Conservation (phyloP, 2,797 vertebrate genomes). For the Parauchenoglanis punctatus region DNA sequence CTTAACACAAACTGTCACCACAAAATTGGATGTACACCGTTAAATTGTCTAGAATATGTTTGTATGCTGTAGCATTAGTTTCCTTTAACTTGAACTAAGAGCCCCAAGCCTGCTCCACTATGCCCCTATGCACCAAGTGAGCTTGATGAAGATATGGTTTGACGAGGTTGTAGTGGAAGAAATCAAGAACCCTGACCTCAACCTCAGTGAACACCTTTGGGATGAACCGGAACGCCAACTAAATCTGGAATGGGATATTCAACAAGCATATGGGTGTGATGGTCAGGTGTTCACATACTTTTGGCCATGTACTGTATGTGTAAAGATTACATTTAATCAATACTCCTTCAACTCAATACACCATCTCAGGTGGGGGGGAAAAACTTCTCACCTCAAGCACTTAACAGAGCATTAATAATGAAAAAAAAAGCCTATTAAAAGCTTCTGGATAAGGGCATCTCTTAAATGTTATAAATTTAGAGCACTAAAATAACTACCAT, state of each 20-base stretch:
- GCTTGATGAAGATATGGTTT: too few relatives aligned
- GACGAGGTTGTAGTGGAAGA: too few relatives aligned
- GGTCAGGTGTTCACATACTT: not conserved
- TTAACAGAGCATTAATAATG: not conserved
- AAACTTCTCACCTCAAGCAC: not conserved
- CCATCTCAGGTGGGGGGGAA: not conserved
- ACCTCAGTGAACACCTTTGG: too few relatives aligned
- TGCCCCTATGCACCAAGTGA: too few relatives aligned
- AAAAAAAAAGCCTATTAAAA: not conserved
- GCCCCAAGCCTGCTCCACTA: too few relatives aligned
- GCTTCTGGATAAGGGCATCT: not conserved
- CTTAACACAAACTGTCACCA: not conserved
- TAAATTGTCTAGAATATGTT: too few relatives aligned
- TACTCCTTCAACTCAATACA: not conserved
- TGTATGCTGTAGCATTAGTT: too few relatives aligned
- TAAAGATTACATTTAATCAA: not conserved
- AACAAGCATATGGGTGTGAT: too few relatives aligned
- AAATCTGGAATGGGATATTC: not conserved
- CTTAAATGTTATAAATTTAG: not conserved
- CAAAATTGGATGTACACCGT: too few relatives aligned
- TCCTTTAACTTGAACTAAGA: too few relatives aligned
- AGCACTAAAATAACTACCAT: not conserved
- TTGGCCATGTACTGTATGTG: not conserved
- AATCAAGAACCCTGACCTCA: too few relatives aligned
- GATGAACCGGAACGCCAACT: not conserved